These are phyloP conservation scores for Aphodius granarius DNA, from an alignment of 2,888 invertebrate genomes.

Conservation along the genomic window DNA sequence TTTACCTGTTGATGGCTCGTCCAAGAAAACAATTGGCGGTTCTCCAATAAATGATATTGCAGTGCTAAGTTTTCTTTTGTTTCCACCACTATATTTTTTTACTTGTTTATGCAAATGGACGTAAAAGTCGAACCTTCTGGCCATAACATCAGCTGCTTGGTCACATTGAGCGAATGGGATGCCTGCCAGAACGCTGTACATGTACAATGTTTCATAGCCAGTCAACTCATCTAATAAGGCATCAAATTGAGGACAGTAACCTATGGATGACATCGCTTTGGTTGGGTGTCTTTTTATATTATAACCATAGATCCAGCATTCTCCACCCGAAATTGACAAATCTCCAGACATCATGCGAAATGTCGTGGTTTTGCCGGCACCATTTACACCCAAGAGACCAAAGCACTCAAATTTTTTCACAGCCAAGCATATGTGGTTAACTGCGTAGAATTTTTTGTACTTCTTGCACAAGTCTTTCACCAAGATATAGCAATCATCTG, in stretches of 20 bases:
- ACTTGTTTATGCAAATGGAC: slow-evolving; percentile 55
- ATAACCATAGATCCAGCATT: slow-evolving; percentile 62
- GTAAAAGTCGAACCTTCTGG: slow-evolving; percentile 52
- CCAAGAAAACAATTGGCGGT: slow-evolving; percentile 58
- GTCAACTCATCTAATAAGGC: slow-evolving; percentile 60
- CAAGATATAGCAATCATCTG: slow-evolving; percentile 58
- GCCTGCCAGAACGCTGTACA: slow-evolving; percentile 58
- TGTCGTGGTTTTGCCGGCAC: slow-evolving; percentile 86
- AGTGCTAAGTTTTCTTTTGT: slow-evolving; percentile 60
- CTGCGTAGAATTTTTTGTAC: slow-evolving; percentile 68
- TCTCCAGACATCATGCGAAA: slow-evolving; percentile 92
- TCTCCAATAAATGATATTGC: slow-evolving; percentile 60
- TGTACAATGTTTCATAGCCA: slow-evolving; percentile 57
- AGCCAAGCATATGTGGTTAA: slow-evolving; percentile 67
- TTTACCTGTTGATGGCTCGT: slow-evolving; percentile 59
- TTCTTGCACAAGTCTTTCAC: slow-evolving; percentile 75
- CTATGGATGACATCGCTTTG: slow-evolving; percentile 59
- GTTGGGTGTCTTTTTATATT: slow-evolving; percentile 57
- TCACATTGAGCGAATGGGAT: slow-evolving; percentile 46
- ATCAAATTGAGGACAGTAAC: slow-evolving; percentile 64
- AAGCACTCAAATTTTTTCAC: slow-evolving; percentile 70
- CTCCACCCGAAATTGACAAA: slow-evolving; percentile 68
- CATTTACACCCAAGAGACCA: slow-evolving; percentile 77
- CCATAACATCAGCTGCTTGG: slow-evolving; percentile 47
- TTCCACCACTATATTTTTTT: slow-evolving; percentile 57